Percentiles rank a stretch among this genome's conserved stretches.
Conservation (phyloP, 2,113 vertebrate species). For the Poecilia latipinna region DNA sequence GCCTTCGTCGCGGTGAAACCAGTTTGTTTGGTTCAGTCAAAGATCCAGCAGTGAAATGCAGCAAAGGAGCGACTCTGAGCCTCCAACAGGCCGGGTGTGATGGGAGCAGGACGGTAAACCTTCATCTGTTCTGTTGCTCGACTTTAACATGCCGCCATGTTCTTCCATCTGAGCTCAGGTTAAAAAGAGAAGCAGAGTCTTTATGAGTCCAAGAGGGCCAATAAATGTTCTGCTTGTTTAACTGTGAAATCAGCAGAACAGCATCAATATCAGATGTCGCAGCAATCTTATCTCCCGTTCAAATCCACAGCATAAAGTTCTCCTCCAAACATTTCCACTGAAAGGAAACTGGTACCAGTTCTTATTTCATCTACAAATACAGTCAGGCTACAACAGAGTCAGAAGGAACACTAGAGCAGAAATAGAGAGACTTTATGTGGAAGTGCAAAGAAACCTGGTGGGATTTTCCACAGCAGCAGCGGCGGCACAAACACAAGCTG, state of each 20-base stretch:
- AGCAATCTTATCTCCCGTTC: neutral
- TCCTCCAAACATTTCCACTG: neutral
- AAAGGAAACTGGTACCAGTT: too few relatives aligned
- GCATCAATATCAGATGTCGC: slow-evolving; percentile 19
- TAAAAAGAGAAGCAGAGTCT: neutral
- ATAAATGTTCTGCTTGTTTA: slow-evolving; percentile 3
- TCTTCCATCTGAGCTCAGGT: neutral
- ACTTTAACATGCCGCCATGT: neutral
- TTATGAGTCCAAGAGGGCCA: neutral
- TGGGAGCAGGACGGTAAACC: too few relatives aligned
- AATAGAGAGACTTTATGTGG: slow-evolving; percentile 5
- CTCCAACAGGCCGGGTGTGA: too few relatives aligned
- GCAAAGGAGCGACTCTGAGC: too few relatives aligned
- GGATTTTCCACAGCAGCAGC: slow-evolving; percentile 15
- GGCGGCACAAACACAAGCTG: slow-evolving; percentile 24
- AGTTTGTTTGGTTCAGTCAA: too few relatives aligned
- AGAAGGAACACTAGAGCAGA: neutral
- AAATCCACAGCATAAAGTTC: neutral
- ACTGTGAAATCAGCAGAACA: slow-evolving; percentile 25
- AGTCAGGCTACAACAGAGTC: neutral
- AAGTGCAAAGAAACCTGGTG: slow-evolving; percentile 6
- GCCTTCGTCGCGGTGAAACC: too few relatives aligned
- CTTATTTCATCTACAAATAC: neutral
- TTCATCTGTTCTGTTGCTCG: too few relatives aligned
- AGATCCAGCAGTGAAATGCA: too few relatives aligned